Evolutionary conservation across 2,797 vertebrate genomes (phyloP).

Genomic region (Rhinogobio ventralis): DNA sequence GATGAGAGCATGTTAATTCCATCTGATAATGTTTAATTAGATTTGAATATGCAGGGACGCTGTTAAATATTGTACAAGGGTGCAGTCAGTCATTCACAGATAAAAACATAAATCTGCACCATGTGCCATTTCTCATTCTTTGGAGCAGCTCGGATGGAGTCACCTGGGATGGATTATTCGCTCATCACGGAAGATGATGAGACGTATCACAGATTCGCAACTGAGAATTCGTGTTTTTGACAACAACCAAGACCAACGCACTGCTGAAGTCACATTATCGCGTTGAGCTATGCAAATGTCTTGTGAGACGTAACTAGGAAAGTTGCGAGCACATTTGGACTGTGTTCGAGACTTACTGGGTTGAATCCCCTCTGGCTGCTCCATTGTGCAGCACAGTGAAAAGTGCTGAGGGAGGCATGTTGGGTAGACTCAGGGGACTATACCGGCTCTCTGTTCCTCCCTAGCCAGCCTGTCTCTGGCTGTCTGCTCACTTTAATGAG

Average conservation of each 20-base stretch:
- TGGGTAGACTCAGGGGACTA: slow-evolving; percentile 61
- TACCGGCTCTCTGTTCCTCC: slow-evolving; percentile 42
- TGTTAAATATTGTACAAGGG: slow-evolving; percentile 51
- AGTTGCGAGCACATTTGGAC: slow-evolving; percentile 15
- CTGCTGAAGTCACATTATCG: neutral
- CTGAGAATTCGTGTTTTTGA: neutral
- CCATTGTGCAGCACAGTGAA: slow-evolving; percentile 48
- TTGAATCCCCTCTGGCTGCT: slow-evolving; percentile 31
- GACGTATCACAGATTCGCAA: neutral
- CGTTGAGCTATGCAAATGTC: neutral
- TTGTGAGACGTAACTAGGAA: slow-evolving; percentile 8
- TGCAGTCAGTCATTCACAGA: slow-evolving; percentile 54
- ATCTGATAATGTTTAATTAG: slow-evolving; percentile 59
- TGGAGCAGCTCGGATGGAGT: neutral
- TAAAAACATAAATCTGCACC: slow-evolving; percentile 38
- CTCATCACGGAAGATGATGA: neutral
- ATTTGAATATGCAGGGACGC: slow-evolving; percentile 53
- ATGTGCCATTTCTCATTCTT: neutral
- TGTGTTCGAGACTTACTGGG: slow-evolving; percentile 1
- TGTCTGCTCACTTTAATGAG: slow-evolving; percentile 68
- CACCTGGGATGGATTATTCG: slow-evolving; percentile 32
- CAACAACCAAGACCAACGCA: neutral
- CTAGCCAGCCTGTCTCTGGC: slow-evolving; percentile 57
- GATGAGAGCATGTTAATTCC: slow-evolving; percentile 51
- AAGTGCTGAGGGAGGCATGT: slow-evolving; percentile 69